phyloP scores from a whole-genome alignment of 2,113 vertebrate species.

The Centropus unirufus region DNA sequence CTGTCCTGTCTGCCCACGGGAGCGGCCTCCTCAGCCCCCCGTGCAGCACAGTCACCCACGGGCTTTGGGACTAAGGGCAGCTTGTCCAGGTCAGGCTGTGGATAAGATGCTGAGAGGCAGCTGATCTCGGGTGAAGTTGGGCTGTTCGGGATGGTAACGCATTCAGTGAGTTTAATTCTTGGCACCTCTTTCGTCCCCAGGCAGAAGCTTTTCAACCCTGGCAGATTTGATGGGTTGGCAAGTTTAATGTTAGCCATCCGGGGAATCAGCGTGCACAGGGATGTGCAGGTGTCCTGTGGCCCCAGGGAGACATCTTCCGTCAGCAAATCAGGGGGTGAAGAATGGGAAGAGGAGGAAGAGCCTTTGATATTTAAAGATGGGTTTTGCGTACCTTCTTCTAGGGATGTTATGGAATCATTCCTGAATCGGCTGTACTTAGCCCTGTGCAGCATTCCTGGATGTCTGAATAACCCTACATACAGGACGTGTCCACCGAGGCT shows the following conservation, averaged over 20 bases:
- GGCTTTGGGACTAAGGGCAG: not conserved
- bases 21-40: conserved; percentile 18
- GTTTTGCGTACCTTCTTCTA: conserved; percentile 81
- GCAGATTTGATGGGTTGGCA: conserved; percentile 78
- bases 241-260: conserved; percentile 85
- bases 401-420: conserved; percentile 86
- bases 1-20: conserved; percentile 29
- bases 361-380: conserved; percentile 72
- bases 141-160: conserved; percentile 59
- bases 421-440: conserved; percentile 93
- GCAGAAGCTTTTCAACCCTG: conserved; percentile 81
- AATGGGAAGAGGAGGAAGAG: conserved; percentile 70
- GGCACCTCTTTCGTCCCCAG: conserved; percentile 75
- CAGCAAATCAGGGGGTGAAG: conserved; percentile 62
- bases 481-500: conserved; percentile 76
- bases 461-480: conserved; percentile 78
- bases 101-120: conserved; percentile 66
- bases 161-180: conserved; percentile 76
- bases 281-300: conserved; percentile 76
- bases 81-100: conserved; percentile 40
- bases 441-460: conserved; percentile 91
- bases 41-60: not conserved
- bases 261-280: conserved; percentile 86
- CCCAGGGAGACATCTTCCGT: conserved; percentile 71
- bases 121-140: conserved; percentile 69